Evolutionary conservation across 1,140 invertebrate genomes (phyloP).

Genomic region (Saccostrea cuccullata): DNA sequence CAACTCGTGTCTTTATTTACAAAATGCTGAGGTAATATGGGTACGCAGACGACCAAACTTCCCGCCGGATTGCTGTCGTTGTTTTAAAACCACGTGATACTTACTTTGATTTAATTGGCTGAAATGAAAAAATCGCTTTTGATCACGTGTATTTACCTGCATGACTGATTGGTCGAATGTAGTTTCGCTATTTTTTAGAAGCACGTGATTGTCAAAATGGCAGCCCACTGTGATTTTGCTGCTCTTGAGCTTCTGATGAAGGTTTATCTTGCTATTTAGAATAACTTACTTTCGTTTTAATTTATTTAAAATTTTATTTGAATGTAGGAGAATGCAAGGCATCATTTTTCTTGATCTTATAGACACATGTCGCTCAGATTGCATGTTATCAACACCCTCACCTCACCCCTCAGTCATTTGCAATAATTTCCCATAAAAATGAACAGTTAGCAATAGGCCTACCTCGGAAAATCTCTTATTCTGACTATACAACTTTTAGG

Average conservation of each 20-base stretch:
- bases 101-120: slow-evolving; percentile 40
- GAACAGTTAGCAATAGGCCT: too few relatives aligned
- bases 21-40: slow-evolving; percentile 37
- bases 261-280: slow-evolving; percentile 22
- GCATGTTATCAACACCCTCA: too few relatives aligned
- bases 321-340: too few relatives aligned
- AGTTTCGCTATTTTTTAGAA: background rate
- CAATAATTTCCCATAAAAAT: too few relatives aligned
- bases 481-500: too few relatives aligned
- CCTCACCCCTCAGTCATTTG: too few relatives aligned
- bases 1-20: slow-evolving; percentile 31
- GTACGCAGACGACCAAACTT: slow-evolving; percentile 62
- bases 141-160: background rate
- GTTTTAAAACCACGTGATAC: slow-evolving; percentile 50
- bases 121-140: background rate
- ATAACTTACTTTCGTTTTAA: too few relatives aligned
- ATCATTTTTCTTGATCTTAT: too few relatives aligned
- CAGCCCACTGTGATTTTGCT: slow-evolving; percentile 53
- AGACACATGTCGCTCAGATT: too few relatives aligned
- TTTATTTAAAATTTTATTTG: too few relatives aligned
- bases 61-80: slow-evolving; percentile 56
- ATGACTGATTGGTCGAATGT: slow-evolving; percentile 43
- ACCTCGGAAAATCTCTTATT: too few relatives aligned
- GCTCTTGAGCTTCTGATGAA: slow-evolving; percentile 48
- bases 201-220: slow-evolving; percentile 58